Base-by-base conservation (phyloP, 2,113 vertebrate genomes). In the Ondatra zibethicus region DNA sequence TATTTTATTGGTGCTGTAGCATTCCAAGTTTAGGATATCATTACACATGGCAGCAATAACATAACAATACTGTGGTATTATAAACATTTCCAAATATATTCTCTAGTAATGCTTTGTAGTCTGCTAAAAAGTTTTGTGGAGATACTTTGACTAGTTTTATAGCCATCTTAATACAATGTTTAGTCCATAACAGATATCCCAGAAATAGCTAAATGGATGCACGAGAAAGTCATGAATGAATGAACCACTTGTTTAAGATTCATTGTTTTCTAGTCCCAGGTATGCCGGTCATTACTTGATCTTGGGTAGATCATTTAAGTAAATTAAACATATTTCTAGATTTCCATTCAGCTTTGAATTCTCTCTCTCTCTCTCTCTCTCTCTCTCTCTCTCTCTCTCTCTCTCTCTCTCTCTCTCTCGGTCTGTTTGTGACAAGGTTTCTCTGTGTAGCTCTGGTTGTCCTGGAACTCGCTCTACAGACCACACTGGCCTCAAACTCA, bases 81-180 rank as follows among this genome's bases (percentile, higher is more conserved):
- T 11, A 84, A 92, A 93, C 47, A n/a, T 52, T 94, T 93, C 63
- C 89, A 94, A 96, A 88, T 84, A 86, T 65, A 80, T 68, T 96
- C 82, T 80, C 17, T 76, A 92, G 52, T 61, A 55, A 63, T 58
- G 27, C 31, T 87, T 89, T 80, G 14, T 85, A 90, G 4, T 90
- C 17, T 92, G 50, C 70, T 93, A 96, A n/a, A 80, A 76, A 63
- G 25, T 84, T 82, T 47, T 72, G 33, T 45, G 0, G 6, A 73
- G 45, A 72, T 84, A 75, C 10, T 76, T 88, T n/a, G 66, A 88
- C 14, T 45, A 78, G 25, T 92, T 87, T 94, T 92, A 50, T 9
- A 85, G 13, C 31, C 66, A 3, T 84, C 52, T 82, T 92, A 95
- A 82, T 17, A 77, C 25, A 92, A 73, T 50, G 1, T 39, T 78